These are phyloP conservation scores for Sphenodon punctatus DNA, from an alignment of 2,797 vertebrate species.

Conservation along the genomic window DNA sequence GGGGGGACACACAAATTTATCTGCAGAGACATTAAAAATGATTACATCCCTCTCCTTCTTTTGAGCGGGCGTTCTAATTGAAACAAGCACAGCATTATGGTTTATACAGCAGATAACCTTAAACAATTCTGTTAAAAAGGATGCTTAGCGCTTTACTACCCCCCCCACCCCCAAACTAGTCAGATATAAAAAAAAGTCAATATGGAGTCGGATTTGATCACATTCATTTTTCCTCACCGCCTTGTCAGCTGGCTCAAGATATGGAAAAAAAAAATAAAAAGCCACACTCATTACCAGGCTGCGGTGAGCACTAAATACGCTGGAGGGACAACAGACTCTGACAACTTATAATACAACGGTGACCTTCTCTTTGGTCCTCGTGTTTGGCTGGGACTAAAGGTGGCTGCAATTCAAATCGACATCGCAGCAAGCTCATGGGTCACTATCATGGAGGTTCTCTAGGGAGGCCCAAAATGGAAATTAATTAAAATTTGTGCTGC, in stretches of 20 bases:
- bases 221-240: constrained; percentile 37
- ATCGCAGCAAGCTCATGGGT: constrained; percentile 77
- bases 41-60: constrained; percentile 73
- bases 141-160: constrained; percentile 70
- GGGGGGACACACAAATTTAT: constrained; percentile 66
- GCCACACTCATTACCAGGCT: constrained; percentile 54
- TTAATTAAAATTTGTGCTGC: constrained; percentile 98
- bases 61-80: constrained; percentile 71
- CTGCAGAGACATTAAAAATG: constrained; percentile 78
- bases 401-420: constrained; percentile 84
- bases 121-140: constrained; percentile 71
- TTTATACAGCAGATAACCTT: constrained; percentile 80
- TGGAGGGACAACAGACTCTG: constrained; percentile 77
- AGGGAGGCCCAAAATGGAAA: constrained; percentile 93
- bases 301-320: constrained; percentile 67
- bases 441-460: constrained; percentile 81
- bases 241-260: constrained; percentile 71
- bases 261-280: too few relatives aligned
- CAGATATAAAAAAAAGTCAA: constrained; percentile 76
- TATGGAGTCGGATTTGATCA: constrained; percentile 65
- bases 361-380: constrained; percentile 76
- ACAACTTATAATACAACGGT: constrained; percentile 74
- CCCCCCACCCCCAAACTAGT: constrained; percentile 67
- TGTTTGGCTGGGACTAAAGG: constrained; percentile 81
- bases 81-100: constrained; percentile 63